Evolutionary conservation across 1,140 invertebrate species (phyloP).

Genomic region (Sesamia nonagrioides): DNA sequence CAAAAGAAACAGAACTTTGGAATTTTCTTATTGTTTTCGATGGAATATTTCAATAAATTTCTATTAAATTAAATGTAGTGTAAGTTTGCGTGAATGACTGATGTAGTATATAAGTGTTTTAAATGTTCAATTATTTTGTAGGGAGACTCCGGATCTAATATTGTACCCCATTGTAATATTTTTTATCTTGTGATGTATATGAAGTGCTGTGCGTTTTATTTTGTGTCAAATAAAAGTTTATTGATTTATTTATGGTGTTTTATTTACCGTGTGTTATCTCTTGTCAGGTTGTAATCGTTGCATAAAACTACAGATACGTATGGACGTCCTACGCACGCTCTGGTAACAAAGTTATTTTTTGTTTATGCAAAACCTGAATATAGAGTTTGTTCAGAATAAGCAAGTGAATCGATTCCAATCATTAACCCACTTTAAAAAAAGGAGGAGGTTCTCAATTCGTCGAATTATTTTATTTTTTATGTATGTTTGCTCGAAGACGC

Average conservation of each 20-base stretch:
- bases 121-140: constrained; percentile 46
- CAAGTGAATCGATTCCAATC: no score
- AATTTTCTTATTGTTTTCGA: background rate
- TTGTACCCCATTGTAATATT: constrained; percentile 47
- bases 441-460: no score
- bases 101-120: constrained; percentile 41
- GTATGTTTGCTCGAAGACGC: no score
- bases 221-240: constrained; percentile 65
- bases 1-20: background rate
- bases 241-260: constrained; percentile 48
- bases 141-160: constrained; percentile 17
- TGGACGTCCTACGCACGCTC: no score
- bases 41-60: background rate
- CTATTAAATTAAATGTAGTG: constrained; percentile 4
- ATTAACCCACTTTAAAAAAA: no score
- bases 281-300: background rate
- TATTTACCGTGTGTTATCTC: background rate
- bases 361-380: no score
- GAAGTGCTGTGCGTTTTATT: constrained; percentile 71
- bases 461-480: no score
- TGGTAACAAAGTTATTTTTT: no score
- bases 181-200: constrained; percentile 68
- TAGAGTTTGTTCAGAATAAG: no score
- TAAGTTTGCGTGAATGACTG: constrained; percentile 38
- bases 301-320: no score